Percentiles rank a stretch among this genome's conserved stretches.
phyloP scores from a whole-genome alignment of 2,888 invertebrate genomes.

The Thecocarcelia acutangulata region DNA sequence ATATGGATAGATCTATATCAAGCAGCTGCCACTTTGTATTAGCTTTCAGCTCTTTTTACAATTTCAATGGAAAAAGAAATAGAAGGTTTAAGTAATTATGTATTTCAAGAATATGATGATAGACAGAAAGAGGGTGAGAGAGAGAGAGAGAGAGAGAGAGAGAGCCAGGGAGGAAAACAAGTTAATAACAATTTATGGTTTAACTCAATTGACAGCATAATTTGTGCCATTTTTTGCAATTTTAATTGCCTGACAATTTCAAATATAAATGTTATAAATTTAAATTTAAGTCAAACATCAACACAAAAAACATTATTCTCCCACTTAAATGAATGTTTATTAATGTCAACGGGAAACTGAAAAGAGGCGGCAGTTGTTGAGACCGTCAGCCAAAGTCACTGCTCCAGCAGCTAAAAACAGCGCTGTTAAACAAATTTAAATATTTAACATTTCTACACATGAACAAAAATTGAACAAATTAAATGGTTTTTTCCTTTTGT shows the following conservation, averaged over 20 bases:
- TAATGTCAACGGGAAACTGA: constrained; percentile 55
- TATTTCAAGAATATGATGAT: background rate
- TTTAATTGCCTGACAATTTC: constrained; percentile 69
- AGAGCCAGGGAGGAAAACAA: constrained; percentile 54
- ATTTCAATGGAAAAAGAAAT: constrained; percentile 23
- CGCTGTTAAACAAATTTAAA: constrained; percentile 15
- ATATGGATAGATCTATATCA: constrained; percentile 53
- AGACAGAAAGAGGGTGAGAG: too few relatives aligned
- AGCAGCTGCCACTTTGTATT: constrained; percentile 48
- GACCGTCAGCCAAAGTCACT: constrained; percentile 16
- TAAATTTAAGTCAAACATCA: constrained; percentile 69
- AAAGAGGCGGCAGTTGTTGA: constrained; percentile 46
- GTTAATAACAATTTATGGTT: constrained; percentile 68
- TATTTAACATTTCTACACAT: constrained; percentile 23
- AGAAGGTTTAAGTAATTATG: constrained; percentile 39
- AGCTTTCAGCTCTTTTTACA: constrained; percentile 29
- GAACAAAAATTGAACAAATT: constrained; percentile 43
- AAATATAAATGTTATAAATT: constrained; percentile 68
- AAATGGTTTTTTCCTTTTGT: constrained; percentile 34
- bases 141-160: too few relatives aligned
- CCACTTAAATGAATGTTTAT: constrained; percentile 67
- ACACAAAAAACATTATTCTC: constrained; percentile 65
- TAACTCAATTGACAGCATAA: constrained; percentile 68
- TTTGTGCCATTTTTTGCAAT: constrained; percentile 64
- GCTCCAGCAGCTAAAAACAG: constrained; percentile 13